Percentiles rank a stretch among this genome's conserved stretches.
phyloP scores from a whole-genome alignment of 2,888 invertebrate genomes.

The Tenthredo amoena region DNA sequence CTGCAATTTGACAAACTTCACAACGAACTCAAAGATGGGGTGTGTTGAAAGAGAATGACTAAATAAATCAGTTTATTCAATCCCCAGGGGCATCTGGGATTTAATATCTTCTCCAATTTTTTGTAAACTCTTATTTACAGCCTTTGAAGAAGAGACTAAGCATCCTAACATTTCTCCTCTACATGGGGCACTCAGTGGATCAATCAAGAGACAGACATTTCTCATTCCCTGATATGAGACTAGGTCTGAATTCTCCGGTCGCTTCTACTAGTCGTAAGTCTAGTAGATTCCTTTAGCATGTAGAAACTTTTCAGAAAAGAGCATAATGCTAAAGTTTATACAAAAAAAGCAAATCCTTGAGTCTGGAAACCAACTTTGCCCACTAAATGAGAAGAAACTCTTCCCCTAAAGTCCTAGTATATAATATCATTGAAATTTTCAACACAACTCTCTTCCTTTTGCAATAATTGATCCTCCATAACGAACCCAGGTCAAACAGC shows the following conservation, averaged over 20 bases:
- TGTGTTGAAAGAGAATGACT: conserved; percentile 56
- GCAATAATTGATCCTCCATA: neutral
- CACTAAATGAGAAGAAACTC: neutral
- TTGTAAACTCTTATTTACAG: conserved; percentile 57
- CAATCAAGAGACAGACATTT: conserved; percentile 68
- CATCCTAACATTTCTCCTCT: conserved; percentile 69
- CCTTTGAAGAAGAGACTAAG: conserved; percentile 70
- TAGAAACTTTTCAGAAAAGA: neutral
- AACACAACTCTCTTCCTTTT: neutral
- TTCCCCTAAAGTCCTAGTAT: neutral
- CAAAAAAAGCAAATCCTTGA: neutral
- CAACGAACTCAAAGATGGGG: conserved; percentile 73
- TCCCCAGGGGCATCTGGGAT: conserved; percentile 46
- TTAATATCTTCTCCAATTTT: conserved; percentile 42
- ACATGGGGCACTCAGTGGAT: conserved; percentile 68
- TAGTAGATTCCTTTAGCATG: neutral
- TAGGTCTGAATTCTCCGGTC: conserved; percentile 67
- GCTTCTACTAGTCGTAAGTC: conserved; percentile 72
- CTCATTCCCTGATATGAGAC: conserved; percentile 70
- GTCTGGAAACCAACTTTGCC: neutral
- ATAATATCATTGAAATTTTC: neutral
- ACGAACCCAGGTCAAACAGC: conserved; percentile 65
- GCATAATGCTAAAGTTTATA: neutral
- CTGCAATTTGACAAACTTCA: conserved; percentile 73
- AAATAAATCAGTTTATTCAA: neutral